Evolutionary conservation across 1,140 invertebrate species (phyloP).

Genomic region (Megalopta genalis): DNA sequence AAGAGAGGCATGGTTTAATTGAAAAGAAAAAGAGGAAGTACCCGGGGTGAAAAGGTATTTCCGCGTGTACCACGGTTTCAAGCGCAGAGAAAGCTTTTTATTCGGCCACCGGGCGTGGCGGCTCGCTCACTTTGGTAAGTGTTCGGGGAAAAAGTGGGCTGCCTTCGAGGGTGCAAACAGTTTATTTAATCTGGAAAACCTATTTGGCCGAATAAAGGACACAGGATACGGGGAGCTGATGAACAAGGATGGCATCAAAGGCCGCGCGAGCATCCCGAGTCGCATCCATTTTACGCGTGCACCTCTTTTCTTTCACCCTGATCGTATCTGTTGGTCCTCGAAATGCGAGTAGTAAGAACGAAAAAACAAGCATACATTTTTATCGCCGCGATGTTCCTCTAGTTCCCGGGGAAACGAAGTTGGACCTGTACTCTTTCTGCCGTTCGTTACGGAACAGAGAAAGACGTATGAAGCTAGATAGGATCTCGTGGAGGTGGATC

Average conservation of each 20-base stretch:
- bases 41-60: conserved; percentile 1
- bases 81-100: conserved; percentile 29
- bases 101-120: conserved; percentile 16
- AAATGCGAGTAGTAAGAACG: not conserved
- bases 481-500: not conserved
- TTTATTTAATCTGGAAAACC: conserved; percentile 61
- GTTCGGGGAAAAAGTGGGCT: conserved; percentile 26
- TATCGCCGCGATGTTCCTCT: not conserved
- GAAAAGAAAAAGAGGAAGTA: not conserved
- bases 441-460: not conserved
- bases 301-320: too few relatives aligned
- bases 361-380: not conserved
- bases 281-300: conserved; percentile 30
- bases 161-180: conserved; percentile 54
- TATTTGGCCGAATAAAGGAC: conserved; percentile 48
- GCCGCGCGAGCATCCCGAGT: conserved; percentile 5
- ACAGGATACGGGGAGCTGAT: conserved; percentile 48
- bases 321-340: not conserved
- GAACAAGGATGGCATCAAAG: conserved; percentile 60
- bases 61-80: conserved; percentile 31
- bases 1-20: not conserved
- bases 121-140: conserved; percentile 32
- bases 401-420: not conserved
- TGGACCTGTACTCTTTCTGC: not conserved
- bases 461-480: not conserved